Evolutionary conservation across 1,140 invertebrate species (phyloP).

Genomic region (Akabosia matsudoensis): DNA sequence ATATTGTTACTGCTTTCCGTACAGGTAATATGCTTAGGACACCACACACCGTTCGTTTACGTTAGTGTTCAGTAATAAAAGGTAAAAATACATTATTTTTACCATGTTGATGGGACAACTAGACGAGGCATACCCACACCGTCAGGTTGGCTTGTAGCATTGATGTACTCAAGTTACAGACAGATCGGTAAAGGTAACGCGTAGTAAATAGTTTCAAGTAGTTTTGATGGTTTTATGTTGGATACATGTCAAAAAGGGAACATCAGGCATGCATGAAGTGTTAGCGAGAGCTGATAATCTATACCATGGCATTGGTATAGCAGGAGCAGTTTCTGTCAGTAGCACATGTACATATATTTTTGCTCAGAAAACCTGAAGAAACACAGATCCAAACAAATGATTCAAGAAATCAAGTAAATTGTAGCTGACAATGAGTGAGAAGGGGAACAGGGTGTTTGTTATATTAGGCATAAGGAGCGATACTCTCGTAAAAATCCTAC

Average conservation of each 20-base stretch:
- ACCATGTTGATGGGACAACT: too few relatives aligned
- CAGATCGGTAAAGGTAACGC: neutral
- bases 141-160: neutral
- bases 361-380: too few relatives aligned
- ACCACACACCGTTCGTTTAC: neutral
- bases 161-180: neutral
- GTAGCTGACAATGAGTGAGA: too few relatives aligned
- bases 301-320: neutral
- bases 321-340: neutral
- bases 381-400: too few relatives aligned
- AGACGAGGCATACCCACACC: neutral
- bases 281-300: neutral
- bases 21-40: too few relatives aligned
- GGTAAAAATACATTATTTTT: neutral
- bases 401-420: too few relatives aligned
- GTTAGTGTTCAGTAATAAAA: neutral
- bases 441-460: neutral
- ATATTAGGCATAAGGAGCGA: neutral
- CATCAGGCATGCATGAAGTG: neutral
- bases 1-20: too few relatives aligned
- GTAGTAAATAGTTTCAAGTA: neutral
- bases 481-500: neutral
- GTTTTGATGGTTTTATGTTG: neutral
- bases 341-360: neutral
- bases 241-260: neutral